These are phyloP conservation scores for Yponomeuta plumbellus DNA, from an alignment of 2,888 invertebrate species.

Conservation along the genomic window DNA sequence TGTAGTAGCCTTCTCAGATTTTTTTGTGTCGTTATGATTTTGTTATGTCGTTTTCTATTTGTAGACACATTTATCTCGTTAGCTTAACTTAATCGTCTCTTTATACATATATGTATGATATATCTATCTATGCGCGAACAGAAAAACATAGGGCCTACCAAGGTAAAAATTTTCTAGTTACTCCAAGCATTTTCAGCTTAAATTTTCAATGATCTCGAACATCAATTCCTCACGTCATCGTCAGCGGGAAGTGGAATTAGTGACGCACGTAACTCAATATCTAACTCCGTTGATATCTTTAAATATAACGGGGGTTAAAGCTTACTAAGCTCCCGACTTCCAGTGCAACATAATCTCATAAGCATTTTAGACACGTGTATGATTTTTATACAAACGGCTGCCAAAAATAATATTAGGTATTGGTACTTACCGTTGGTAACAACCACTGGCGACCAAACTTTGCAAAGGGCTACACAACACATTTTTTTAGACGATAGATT, in stretches of 20 bases:
- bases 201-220: neutral
- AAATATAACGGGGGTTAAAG: neutral
- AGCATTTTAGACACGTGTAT: neutral
- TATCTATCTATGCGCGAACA: neutral
- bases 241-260: neutral
- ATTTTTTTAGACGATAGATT: no score
- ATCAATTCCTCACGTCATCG: neutral
- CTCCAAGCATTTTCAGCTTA: neutral
- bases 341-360: conserved; percentile 1
- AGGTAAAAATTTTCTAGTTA: neutral
- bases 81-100: neutral
- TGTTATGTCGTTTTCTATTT: neutral
- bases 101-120: neutral
- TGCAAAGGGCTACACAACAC: no score
- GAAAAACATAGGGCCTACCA: neutral
- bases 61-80: neutral
- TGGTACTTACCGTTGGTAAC: no score
- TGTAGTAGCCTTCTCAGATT: neutral
- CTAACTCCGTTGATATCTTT: neutral
- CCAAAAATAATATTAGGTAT: neutral
- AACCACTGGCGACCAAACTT: no score
- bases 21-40: neutral
- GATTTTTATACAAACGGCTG: neutral
- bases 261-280: conserved; percentile 1
- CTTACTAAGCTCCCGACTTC: neutral